Base-by-base conservation (phyloP, 2,113 vertebrate genomes). In the Carettochelys insculpta region DNA sequence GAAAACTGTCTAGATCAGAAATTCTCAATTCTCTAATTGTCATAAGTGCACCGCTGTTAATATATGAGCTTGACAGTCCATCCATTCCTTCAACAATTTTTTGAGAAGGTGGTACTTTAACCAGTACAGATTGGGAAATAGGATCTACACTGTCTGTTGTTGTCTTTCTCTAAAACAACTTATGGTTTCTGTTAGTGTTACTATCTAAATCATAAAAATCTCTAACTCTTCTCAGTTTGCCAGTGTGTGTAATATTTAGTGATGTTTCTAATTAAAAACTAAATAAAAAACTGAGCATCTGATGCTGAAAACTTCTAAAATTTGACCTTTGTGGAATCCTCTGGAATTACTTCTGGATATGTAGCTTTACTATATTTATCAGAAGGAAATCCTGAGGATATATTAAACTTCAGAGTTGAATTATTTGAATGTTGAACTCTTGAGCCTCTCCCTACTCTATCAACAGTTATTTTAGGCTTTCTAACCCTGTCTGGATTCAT, bases 321-420 rank as follows among this genome's bases (percentile, higher is more conserved):
- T 92, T 92, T 93, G 85, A 53, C 83, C 80, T 85, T 90, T 54
- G 56, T 90, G 58, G 68, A 88, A 27, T 41, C 17, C 48, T 87
- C 78, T 83, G 82, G 52, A 94, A 58, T 87, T 45, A 53, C 65
- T 91, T 86, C 75, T 94, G 45, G 53, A 38, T 89, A 73, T 90
- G 50, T 75, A 92, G 52, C 50, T 89, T 90, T 93, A 83, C 88
- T 92, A 25, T 95, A 88, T 93, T 95, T 95, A 92, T 83, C 25
- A 3, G 91, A 79, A 96, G 94, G 95, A 96, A 96, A 96, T 96
- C 92, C 94, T 96, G 93, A 96, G 91, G 92, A 90, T 96, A 53
- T 90, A 92, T 96, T 96, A 93, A 95, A 87, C 85, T 91, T 89
- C 75, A 80, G 90, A 88, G 87, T 48, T 93, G 77, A 89, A 79